A percentile compares a stretch with the other conserved stretches of the same genome.
Evolutionary conservation across 1,140 invertebrate species (phyloP).

Genomic region (Zaprionus vittiger): DNA sequence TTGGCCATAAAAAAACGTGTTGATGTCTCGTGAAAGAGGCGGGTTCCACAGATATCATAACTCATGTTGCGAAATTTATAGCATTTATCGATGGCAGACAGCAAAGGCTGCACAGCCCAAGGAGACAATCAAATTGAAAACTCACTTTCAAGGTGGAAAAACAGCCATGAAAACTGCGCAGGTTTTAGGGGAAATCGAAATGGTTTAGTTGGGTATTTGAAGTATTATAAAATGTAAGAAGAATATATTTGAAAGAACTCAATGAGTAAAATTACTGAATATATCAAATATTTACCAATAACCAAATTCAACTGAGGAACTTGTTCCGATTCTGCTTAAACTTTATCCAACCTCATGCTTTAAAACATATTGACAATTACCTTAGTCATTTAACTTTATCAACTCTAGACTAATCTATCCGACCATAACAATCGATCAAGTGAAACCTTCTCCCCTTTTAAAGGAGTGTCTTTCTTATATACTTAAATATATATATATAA

Average conservation of each 20-base stretch:
- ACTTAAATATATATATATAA: not conserved
- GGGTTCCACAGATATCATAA: conserved; percentile 48
- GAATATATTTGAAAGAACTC: rapidly evolving
- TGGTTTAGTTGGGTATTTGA: too few species aligned
- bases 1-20: conserved; percentile 52
- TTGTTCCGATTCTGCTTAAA: too few species aligned
- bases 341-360: not conserved
- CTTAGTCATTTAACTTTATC: not conserved
- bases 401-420: not conserved
- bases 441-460: not conserved
- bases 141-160: conserved; percentile 16
- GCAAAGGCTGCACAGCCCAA: conserved; percentile 3
- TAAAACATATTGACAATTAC: not conserved
- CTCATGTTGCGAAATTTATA: conserved; percentile 60
- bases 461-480: not conserved
- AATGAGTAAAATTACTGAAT: too few species aligned
- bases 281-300: too few species aligned
- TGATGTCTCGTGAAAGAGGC: conserved; percentile 42
- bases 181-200: not conserved
- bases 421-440: not conserved
- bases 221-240: too few species aligned
- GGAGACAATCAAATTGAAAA: conserved; percentile 35
- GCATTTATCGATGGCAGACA: conserved; percentile 46
- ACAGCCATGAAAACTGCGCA: not conserved
- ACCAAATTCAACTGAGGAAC: too few species aligned